Conservation (phyloP, 2,113 vertebrate species). For the Toxotes jaculatrix region DNA sequence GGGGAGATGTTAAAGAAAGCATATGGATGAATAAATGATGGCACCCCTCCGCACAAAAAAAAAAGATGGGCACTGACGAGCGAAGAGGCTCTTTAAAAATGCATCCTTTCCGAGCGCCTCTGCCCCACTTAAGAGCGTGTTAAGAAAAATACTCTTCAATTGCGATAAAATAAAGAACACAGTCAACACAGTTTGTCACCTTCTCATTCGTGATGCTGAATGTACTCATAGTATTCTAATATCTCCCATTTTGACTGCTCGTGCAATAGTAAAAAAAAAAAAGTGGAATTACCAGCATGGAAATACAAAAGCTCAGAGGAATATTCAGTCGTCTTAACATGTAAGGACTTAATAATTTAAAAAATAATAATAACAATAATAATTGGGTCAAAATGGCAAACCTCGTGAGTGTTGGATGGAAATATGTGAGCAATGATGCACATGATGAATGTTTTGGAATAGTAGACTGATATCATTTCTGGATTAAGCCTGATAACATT, state of each 20-base stretch:
- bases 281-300: neutral
- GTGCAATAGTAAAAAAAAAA: neutral
- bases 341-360: neutral
- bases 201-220: neutral
- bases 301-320: neutral
- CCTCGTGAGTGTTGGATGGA: neutral
- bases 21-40: constrained; percentile 81
- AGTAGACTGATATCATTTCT: neutral
- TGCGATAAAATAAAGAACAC: constrained; percentile 37
- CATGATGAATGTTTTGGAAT: neutral
- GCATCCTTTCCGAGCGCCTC: constrained; percentile 75
- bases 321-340: neutral
- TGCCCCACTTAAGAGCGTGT: constrained; percentile 79
- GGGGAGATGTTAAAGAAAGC: constrained; percentile 74
- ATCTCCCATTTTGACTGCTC: neutral
- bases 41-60: constrained; percentile 49
- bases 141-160: constrained; percentile 52
- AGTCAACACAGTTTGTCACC: neutral
- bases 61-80: constrained; percentile 63
- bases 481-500: constrained; percentile 11
- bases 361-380: neutral
- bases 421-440: constrained; percentile 9
- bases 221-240: neutral
- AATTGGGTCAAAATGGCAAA: constrained; percentile 19
- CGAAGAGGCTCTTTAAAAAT: constrained; percentile 78